Percentiles rank a stretch among this genome's conserved stretches.
phyloP scores from a whole-genome alignment of 2,113 vertebrate species.

The Mesembrinibis cayennensis region DNA sequence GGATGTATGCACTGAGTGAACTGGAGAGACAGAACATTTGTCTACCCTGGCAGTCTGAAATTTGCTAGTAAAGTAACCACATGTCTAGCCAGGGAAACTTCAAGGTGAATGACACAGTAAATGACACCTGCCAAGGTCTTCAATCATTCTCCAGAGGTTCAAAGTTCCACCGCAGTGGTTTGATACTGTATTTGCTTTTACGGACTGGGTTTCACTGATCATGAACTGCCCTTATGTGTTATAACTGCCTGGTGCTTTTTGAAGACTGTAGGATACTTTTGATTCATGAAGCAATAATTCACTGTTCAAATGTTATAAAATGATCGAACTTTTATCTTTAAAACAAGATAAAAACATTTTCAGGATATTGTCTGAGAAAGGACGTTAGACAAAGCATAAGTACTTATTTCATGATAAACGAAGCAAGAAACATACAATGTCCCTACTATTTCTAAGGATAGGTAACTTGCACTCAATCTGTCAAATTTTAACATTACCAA shows the following conservation, averaged over 20 bases:
- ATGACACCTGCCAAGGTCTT: conserved; percentile 41
- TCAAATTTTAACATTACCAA: neutral
- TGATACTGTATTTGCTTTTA: neutral
- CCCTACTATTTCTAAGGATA: neutral
- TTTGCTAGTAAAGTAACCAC: neutral
- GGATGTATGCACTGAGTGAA: conserved; percentile 18
- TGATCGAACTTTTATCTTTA: neutral
- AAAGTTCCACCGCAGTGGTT: neutral
- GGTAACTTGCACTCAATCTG: neutral
- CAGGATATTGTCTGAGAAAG: neutral
- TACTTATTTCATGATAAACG: neutral
- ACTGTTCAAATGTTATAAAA: neutral
- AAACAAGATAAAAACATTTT: neutral
- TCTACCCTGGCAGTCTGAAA: conserved; percentile 45
- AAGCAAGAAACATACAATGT: neutral
- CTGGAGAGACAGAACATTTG: conserved; percentile 11
- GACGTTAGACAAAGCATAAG: neutral
- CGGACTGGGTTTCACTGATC: neutral
- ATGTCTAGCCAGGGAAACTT: neutral
- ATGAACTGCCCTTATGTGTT: neutral
- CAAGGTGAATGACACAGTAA: conserved; percentile 36
- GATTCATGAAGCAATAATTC: neutral
- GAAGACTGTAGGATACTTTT: neutral
- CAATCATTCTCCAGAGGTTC: neutral
- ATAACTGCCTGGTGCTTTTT: neutral